Evolutionary conservation across 2,888 invertebrate species (phyloP), one percentile per base, ranked within the genome.

Genomic region (Netelia fuscicornis): DNA sequence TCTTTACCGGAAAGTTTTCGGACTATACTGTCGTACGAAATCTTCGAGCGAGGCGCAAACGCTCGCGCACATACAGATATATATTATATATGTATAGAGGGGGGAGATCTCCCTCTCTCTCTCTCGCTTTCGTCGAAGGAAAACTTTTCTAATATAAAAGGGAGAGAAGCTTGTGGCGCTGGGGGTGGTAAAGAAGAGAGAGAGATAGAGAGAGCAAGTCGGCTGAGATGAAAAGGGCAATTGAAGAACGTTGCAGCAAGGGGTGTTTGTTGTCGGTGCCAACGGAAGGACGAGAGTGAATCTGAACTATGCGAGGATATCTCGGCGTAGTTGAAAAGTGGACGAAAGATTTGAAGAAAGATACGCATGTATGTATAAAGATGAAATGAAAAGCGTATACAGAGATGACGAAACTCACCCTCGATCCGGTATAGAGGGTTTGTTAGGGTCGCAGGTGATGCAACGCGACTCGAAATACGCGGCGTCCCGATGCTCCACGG

Each of bases 381-480:
- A 48, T 62, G 11, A 42, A 60, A 17, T 71, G 58, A 42, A 56
- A 60, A 54, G 25, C 20, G 8, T 23, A 25, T 54, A 77, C 20
- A 65, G 23, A 20, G 60, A 79, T 58, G 60, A 30, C 0, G 58
- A 85, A 78, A 88, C 87, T 87, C 78, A 88, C 88, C 87, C 86
- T 81, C 86, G 83, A 85, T 87, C 89, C 52, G 87, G 68, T 56
- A 87, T 85, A 10, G 87, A 84, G 58, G 91, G 88, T 87, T 91
- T 92, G 86, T 86, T 89, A 44, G 91, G 90, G 85, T 91, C 92
- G 86, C 92, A 92, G 87, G 92, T 92, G 89, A 92, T 91, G 88
- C 92, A 92, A 70, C 92, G 90, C 74, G 91, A 90, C 88, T 92
- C 91, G 86, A 89, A 92, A 88, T 92, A 92, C 74, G 91, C 90